Base-by-base conservation (phyloP, 2,888 invertebrate species). In the Athalia cordata region DNA sequence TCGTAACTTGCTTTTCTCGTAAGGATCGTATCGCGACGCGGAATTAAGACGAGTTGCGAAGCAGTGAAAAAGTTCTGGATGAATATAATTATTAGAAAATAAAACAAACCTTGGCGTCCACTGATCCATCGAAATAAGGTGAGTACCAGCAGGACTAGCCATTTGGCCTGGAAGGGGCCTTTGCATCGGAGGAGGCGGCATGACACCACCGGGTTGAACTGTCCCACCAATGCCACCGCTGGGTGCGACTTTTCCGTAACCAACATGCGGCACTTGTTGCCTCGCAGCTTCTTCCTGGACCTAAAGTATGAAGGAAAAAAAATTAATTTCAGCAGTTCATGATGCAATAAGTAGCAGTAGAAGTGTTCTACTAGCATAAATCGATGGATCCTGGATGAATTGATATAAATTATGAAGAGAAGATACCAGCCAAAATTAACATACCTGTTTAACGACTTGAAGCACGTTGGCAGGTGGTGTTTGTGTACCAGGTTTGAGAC, bases 251-350 rank as follows among this genome's bases (percentile, higher is more conserved):
- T 97, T 96, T 82, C 96, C 96, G 86, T 95, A 96, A 74, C 93
- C 92, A 8, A 92, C 92, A 85, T 96, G 95, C 55, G 96, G 96
- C 67, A 94, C 95, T 89, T 96, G 96, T 88, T 98, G 97, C 65
- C 97, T 92, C 7, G 97, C 97, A 74, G 97, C 97, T 88, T 97
- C 97, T 87, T 97, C 97, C 89, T 98, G 97, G 4, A 98, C 95
- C 91, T 94, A 87, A 68, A 47, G 57, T 57, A 52, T 11, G 15
- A 76, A 29, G 7, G 50, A 52, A 50, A 70, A 64, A 15, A 77
- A 55, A 61, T 78, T 45, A 77, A 52, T 45, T 59, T 13, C 8
- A 29, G 9, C 8, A n/a, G 3, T 29, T 29, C 29, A 29, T 29
- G 29, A 29, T 29, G 29, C 29, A 29, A 29, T 29, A 29, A 29